Conservation (phyloP, 2,888 invertebrate genomes). For the Ditula angustiorana region DNA sequence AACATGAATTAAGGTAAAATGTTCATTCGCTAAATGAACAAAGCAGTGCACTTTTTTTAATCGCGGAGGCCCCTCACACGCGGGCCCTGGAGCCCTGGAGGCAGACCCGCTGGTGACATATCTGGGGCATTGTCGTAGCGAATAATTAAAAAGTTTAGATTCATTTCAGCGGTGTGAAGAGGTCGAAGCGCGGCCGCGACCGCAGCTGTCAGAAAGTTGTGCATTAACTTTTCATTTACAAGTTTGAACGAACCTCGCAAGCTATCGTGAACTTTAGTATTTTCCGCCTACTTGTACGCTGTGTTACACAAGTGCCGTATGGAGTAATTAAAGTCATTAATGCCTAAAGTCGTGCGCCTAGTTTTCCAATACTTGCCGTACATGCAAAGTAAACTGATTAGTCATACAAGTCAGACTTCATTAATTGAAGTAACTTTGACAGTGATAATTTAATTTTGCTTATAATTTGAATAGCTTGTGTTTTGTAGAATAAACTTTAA, state of each 20-base stretch:
- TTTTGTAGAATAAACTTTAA: neutral
- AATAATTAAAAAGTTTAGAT: constrained; percentile 76
- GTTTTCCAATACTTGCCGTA: constrained; percentile 4
- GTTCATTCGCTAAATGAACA: neutral
- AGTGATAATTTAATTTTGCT: neutral
- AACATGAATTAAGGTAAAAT: neutral
- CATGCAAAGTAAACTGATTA: neutral
- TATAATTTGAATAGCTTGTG: neutral
- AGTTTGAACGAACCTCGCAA: constrained; percentile 66
- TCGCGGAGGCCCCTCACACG: constrained; percentile 10
- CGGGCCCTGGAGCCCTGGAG: neutral
- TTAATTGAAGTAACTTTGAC: neutral
- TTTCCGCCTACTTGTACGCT: constrained; percentile 55
- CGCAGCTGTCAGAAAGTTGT: constrained; percentile 73
- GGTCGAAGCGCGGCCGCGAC: constrained; percentile 61
- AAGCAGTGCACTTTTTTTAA: constrained; percentile 18
- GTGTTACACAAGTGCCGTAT: constrained; percentile 43
- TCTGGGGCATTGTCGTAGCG: constrained; percentile 58
- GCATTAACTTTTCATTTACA: constrained; percentile 82
- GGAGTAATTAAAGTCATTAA: constrained; percentile 30
- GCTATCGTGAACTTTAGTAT: constrained; percentile 64
- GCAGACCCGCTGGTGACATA: constrained; percentile 52
- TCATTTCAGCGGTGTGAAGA: constrained; percentile 64
- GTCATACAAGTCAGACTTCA: constrained; percentile 1
- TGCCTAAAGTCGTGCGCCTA: neutral